Conservation (phyloP, 92 coral and sea anemone species). For the Desmophyllum pertusum region DNA sequence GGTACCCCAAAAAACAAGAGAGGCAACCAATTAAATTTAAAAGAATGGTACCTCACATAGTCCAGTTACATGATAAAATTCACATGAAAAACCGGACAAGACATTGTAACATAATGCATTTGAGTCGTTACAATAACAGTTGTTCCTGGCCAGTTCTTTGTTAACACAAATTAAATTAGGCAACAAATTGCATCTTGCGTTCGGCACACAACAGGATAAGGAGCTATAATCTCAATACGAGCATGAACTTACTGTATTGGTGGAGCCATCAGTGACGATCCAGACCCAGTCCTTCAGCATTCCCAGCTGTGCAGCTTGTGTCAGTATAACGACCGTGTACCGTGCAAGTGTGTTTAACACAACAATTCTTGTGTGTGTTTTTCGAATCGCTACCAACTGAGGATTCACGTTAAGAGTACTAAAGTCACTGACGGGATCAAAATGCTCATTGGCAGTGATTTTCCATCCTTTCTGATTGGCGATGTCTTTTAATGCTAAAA, state of each 20-base stretch:
- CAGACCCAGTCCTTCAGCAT: conserved; percentile 72
- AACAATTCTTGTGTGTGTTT: conserved; percentile 53
- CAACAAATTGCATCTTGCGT: background rate
- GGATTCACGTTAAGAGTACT: conserved; percentile 44
- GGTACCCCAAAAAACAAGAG: background rate
- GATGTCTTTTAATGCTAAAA: conserved; percentile 62
- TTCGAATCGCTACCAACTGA: conserved; percentile 51
- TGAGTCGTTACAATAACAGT: too few species aligned
- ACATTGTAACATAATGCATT: too few species aligned
- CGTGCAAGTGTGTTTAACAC: conserved; percentile 64
- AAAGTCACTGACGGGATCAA: conserved; percentile 51
- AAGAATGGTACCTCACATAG: background rate
- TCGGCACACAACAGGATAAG: background rate
- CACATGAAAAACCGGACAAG: too few species aligned
- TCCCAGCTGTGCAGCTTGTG: conserved; percentile 55
- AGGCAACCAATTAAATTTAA: too few species aligned
- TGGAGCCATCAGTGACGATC: conserved; percentile 75
- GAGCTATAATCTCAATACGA: background rate
- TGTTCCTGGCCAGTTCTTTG: too few species aligned
- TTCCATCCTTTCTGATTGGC: conserved; percentile 72
- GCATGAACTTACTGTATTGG: conserved; percentile 39
- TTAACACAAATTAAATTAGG: too few species aligned
- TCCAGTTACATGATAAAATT: background rate
- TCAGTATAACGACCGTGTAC: conserved; percentile 59
- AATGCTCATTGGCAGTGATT: conserved; percentile 68